A percentile compares a stretch with the other conserved stretches of the same genome.
These are phyloP conservation scores for Hydractinia echinata DNA, from an alignment of 30 jellyfish, hydroid and myxozoan species.

Conservation along the genomic window DNA sequence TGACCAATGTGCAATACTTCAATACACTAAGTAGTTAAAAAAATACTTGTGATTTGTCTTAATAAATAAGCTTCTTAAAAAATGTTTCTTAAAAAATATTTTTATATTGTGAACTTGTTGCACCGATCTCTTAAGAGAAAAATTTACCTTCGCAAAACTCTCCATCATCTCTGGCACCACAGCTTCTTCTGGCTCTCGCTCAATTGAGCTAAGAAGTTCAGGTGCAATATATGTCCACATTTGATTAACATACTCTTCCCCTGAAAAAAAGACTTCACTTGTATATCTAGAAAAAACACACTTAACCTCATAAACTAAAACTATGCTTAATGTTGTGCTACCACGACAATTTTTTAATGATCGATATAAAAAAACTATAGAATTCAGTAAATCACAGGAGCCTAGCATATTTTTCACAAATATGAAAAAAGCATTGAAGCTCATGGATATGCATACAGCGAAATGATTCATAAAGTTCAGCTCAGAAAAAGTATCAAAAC, in stretches of 20 bases:
- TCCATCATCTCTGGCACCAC: constrained; percentile 98
- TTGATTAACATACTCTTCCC: constrained; percentile 76
- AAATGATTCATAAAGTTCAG: too few relatives aligned
- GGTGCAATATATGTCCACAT: constrained; percentile 95
- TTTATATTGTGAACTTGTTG: too few relatives aligned
- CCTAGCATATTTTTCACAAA: too few relatives aligned
- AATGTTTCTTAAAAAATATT: background rate
- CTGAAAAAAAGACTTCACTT: constrained; percentile 26
- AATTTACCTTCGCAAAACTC: constrained; percentile 89
- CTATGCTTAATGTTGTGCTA: too few relatives aligned
- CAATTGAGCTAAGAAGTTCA: constrained; percentile 77
- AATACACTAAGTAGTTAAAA: constrained; percentile 47
- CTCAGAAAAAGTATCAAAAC: too few relatives aligned
- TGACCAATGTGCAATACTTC: constrained; percentile 87
- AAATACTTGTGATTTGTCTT: background rate
- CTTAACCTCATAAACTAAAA: too few relatives aligned
- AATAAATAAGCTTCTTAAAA: background rate
- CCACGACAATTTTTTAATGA: too few relatives aligned
- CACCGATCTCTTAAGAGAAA: background rate
- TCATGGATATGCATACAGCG: too few relatives aligned
- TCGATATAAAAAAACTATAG: too few relatives aligned
- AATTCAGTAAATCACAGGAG: too few relatives aligned
- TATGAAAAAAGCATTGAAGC: too few relatives aligned
- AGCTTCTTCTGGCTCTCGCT: constrained; percentile 94
- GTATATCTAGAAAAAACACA: too few relatives aligned